Evolutionary conservation across 2,888 invertebrate species (phyloP).

Genomic region (Mythimna albipuncta): DNA sequence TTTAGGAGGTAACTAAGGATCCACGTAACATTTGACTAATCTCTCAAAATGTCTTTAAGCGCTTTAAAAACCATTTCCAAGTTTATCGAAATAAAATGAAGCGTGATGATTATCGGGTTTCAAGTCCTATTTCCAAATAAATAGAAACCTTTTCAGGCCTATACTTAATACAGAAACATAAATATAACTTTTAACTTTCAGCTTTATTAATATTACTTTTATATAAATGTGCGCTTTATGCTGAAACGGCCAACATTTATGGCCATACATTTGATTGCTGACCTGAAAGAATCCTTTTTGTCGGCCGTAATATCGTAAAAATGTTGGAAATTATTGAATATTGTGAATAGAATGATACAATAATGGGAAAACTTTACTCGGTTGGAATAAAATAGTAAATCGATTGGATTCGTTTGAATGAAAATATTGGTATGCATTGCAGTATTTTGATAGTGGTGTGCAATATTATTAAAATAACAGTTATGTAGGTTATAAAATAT

Average conservation of each 20-base stretch:
- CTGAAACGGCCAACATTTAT: slow-evolving; percentile 32
- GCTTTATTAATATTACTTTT: slow-evolving; percentile 24
- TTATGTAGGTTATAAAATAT: no score
- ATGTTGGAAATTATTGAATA: slow-evolving; percentile 41
- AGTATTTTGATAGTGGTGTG: neutral
- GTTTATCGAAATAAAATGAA: neutral
- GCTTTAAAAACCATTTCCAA: neutral
- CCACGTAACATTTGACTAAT: neutral
- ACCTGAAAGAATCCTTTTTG: slow-evolving; percentile 31
- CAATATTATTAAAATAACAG: no score
- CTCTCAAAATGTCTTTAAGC: neutral
- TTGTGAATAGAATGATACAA: slow-evolving; percentile 19
- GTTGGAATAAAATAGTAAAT: slow-evolving; percentile 15
- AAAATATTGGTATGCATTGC: neutral
- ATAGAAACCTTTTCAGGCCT: slow-evolving; percentile 5
- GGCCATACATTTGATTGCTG: slow-evolving; percentile 38
- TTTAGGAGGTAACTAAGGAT: slow-evolving; percentile 9
- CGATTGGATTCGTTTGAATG: slow-evolving; percentile 1
- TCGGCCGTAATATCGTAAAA: slow-evolving; percentile 39
- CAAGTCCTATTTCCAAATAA: neutral
- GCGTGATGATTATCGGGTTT: neutral
- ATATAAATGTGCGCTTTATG: slow-evolving; percentile 14
- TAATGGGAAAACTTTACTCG: slow-evolving; percentile 15
- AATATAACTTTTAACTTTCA: slow-evolving; percentile 23
- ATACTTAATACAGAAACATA: neutral